Conservation (phyloP, 2,797 vertebrate genomes). For the Anomalospiza imberbis region DNA sequence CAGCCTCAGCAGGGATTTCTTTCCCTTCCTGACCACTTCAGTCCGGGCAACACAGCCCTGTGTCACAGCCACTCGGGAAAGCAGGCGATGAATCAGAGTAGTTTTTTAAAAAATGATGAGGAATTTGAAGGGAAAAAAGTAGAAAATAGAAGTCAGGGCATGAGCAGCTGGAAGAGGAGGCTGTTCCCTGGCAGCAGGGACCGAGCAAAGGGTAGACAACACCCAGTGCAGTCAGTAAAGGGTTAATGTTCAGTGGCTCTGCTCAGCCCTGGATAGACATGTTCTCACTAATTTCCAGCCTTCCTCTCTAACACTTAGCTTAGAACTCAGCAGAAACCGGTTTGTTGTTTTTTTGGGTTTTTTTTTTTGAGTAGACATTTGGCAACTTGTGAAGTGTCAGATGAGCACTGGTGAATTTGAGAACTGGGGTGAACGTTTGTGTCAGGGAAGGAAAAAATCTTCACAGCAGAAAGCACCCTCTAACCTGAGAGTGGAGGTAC, state of each 20-base stretch:
- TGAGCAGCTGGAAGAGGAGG: background rate
- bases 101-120: background rate
- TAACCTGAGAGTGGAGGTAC: constrained; percentile 28
- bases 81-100: background rate
- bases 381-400: constrained; percentile 52
- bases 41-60: background rate
- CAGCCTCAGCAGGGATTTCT: background rate
- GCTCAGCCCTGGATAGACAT: background rate
- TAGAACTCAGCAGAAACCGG: background rate
- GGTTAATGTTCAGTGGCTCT: background rate
- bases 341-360: no score
- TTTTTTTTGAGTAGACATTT: constrained; percentile 32
- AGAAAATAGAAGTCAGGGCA: background rate
- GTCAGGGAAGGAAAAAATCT: background rate
- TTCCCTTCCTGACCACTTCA: background rate
- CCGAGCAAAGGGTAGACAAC: background rate
- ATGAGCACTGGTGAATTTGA: constrained; percentile 26
- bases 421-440: background rate
- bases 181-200: background rate
- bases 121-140: background rate
- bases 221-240: background rate
- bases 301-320: background rate
- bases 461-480: background rate
- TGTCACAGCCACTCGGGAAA: background rate
- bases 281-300: background rate